phyloP scores from a whole-genome alignment of 2,113 vertebrate species.

The Rafetus swinhoei region DNA sequence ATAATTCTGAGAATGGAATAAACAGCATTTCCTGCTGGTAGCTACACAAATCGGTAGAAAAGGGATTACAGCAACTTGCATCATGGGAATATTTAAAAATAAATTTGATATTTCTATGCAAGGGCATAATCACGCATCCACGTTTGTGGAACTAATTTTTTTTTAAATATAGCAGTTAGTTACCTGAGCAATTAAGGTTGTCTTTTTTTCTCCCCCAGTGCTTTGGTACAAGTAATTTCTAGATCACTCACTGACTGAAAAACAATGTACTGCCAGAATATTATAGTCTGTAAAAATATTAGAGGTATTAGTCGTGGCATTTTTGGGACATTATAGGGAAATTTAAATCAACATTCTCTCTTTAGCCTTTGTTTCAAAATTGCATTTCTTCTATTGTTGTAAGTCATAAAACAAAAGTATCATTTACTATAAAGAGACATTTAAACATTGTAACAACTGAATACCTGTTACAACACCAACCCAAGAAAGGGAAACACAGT shows the following conservation, averaged over 20 bases:
- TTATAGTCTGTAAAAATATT: constrained; percentile 54
- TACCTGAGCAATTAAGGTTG: constrained; percentile 77
- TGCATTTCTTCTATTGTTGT: not conserved
- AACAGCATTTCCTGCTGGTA: constrained; percentile 61
- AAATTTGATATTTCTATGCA: constrained; percentile 32
- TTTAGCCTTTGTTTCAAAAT: not conserved
- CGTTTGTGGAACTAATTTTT: constrained; percentile 39
- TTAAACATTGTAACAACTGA: constrained; percentile 67
- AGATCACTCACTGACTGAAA: constrained; percentile 66
- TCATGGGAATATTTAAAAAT: constrained; percentile 48
- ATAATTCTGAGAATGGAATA: constrained; percentile 45
- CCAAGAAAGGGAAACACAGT: constrained; percentile 59
- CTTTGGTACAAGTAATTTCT: constrained; percentile 70
- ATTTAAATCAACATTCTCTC: not conserved
- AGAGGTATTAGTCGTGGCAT: constrained; percentile 57
- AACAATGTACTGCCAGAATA: constrained; percentile 64
- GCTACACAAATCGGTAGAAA: constrained; percentile 56
- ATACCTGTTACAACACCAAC: constrained; percentile 66
- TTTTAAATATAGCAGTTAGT: constrained; percentile 57
- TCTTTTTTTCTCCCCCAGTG: constrained; percentile 25
- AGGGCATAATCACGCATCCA: constrained; percentile 35
- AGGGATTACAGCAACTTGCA: constrained; percentile 55
- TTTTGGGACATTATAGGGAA: not conserved
- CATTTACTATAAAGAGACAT: constrained; percentile 67
- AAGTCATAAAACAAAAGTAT: constrained; percentile 62